A percentile compares a stretch with the other conserved stretches of the same genome.
These are phyloP conservation scores for Neria commutata DNA, from an alignment of 2,888 invertebrate species.

Conservation along the genomic window DNA sequence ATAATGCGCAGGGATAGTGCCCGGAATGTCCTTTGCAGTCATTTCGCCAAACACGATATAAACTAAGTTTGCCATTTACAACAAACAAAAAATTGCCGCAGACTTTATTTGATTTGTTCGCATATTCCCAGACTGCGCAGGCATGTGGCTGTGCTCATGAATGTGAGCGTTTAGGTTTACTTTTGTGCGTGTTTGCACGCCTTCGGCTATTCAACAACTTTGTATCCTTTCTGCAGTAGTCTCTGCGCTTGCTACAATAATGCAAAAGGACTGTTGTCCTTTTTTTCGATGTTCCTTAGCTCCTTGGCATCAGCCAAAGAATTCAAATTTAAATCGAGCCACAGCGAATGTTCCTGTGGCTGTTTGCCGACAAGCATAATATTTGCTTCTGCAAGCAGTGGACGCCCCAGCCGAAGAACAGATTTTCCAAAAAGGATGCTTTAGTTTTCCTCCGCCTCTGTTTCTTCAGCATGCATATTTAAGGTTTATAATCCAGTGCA, in stretches of 20 bases:
- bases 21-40: no score
- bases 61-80: no score
- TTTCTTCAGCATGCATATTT: not conserved
- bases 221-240: not conserved
- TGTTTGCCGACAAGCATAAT: slow-evolving; percentile 26
- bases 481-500: not conserved
- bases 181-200: not conserved
- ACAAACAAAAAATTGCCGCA: no score
- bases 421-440: not conserved
- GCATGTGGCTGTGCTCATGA: not conserved
- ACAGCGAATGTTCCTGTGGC: slow-evolving; percentile 50
- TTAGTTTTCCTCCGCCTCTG: not conserved
- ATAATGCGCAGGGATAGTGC: no score
- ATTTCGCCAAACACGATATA: no score
- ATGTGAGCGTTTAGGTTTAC: not conserved
- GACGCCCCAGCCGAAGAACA: not conserved
- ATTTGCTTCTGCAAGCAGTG: slow-evolving; percentile 1
- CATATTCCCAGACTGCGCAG: no score
- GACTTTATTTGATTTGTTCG: no score
- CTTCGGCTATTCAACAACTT: not conserved
- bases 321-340: slow-evolving; percentile 53
- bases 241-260: not conserved
- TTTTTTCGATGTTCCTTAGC: no score
- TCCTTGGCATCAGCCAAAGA: no score
- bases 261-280: not conserved